phyloP scores from a whole-genome alignment of 2,888 invertebrate species.

The Dryobotodes eremita region DNA sequence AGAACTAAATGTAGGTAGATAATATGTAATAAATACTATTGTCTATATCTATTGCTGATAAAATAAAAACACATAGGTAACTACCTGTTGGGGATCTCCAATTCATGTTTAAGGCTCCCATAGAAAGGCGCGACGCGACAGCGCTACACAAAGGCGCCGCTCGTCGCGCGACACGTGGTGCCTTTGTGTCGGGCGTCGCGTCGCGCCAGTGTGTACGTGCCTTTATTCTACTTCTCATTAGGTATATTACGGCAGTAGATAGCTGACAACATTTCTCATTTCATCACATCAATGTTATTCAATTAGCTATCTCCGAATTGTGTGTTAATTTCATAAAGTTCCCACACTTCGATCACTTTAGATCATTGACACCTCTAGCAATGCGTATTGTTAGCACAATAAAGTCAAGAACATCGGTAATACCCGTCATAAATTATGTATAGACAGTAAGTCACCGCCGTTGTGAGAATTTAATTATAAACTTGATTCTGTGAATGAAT shows the following conservation, averaged over 20 bases:
- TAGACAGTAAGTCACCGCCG: background rate
- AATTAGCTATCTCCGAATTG: conserved; percentile 1
- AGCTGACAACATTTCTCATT: conserved; percentile 7
- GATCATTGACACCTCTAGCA: conserved; percentile 43
- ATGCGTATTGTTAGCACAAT: conserved; percentile 26
- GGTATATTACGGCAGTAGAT: background rate
- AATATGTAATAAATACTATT: too few relatives aligned
- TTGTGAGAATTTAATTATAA: conserved; percentile 31
- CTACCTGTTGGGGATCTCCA: background rate
- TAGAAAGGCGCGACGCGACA: too few relatives aligned
- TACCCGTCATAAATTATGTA: conserved; percentile 29
- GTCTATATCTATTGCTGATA: too few relatives aligned
- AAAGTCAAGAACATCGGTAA: conserved; percentile 24
- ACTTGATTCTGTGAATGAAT: conserved; percentile 2
- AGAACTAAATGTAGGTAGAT: too few relatives aligned
- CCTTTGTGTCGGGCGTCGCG: too few relatives aligned
- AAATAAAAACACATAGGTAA: background rate
- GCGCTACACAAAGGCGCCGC: too few relatives aligned
- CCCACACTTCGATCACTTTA: conserved; percentile 28
- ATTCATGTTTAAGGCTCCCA: too few relatives aligned
- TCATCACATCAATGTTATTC: conserved; percentile 18
- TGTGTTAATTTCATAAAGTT: conserved; percentile 28
- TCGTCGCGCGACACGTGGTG: too few relatives aligned
- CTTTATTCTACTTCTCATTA: conserved; percentile 3
- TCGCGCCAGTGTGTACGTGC: too few relatives aligned